A percentile compares a stretch with the other conserved stretches of the same genome.
These are phyloP conservation scores for Sinocyclocheilus rhinocerous DNA, from an alignment of 2,113 vertebrate species.

Conservation along the genomic window DNA sequence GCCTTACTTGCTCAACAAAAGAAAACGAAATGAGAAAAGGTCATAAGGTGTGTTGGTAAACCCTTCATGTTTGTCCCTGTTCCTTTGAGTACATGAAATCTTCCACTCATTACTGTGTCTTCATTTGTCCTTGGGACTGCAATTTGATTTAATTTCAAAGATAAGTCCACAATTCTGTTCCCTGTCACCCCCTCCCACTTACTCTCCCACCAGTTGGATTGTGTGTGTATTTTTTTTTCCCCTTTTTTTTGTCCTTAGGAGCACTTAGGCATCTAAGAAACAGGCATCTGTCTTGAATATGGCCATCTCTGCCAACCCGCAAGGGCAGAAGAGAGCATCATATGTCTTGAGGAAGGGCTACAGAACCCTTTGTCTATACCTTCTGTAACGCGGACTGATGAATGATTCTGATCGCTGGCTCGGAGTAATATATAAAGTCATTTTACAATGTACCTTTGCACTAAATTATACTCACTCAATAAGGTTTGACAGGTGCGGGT, in stretches of 20 bases:
- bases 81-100: slow-evolving; percentile 49
- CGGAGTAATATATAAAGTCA: slow-evolving; percentile 62
- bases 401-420: slow-evolving; percentile 61
- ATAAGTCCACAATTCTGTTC: slow-evolving; percentile 50
- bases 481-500: slow-evolving; percentile 63
- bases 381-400: slow-evolving; percentile 55
- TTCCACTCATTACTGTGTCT: slow-evolving; percentile 48
- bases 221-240: slow-evolving; percentile 19
- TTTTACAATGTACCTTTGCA: slow-evolving; percentile 57
- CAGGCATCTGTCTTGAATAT: slow-evolving; percentile 59
- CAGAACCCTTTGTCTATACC: slow-evolving; percentile 59
- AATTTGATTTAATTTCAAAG: slow-evolving; percentile 62
- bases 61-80: slow-evolving; percentile 47
- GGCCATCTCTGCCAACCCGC: slow-evolving; percentile 57
- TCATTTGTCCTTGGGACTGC: slow-evolving; percentile 50
- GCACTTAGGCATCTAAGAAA: slow-evolving; percentile 57
- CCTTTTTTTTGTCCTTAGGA: slow-evolving; percentile 42
- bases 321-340: slow-evolving; percentile 59
- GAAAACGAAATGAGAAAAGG: background rate
- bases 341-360: slow-evolving; percentile 57
- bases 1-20: slow-evolving; percentile 17
- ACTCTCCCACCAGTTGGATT: slow-evolving; percentile 43
- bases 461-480: slow-evolving; percentile 62
- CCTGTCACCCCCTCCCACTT: slow-evolving; percentile 13
- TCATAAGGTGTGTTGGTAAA: slow-evolving; percentile 36